phyloP scores from a whole-genome alignment of 2,113 vertebrate species.

The Phodopus roborovskii region DNA sequence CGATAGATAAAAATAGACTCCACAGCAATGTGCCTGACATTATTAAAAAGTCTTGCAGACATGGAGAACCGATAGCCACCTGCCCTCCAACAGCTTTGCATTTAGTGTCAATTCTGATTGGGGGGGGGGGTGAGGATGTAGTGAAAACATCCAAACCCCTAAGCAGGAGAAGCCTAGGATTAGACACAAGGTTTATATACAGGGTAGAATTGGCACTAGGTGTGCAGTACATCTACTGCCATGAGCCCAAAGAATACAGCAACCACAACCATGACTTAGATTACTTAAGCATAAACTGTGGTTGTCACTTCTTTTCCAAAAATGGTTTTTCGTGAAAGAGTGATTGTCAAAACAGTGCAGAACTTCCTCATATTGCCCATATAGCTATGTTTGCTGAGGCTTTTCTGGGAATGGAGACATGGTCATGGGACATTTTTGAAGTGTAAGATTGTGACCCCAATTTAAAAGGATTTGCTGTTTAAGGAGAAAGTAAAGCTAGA shows the following conservation, averaged over 20 bases:
- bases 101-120: not conserved
- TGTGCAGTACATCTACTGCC: conserved; percentile 65
- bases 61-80: conserved; percentile 56
- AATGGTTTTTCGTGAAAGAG: conserved; percentile 68
- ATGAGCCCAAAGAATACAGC: conserved; percentile 19
- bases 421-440: conserved; percentile 71
- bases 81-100: conserved; percentile 13
- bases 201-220: conserved; percentile 52
- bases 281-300: conserved; percentile 79
- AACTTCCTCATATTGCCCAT: conserved; percentile 5
- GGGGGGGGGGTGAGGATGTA: not conserved
- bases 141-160: conserved; percentile 40
- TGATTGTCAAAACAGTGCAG: conserved; percentile 69
- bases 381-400: conserved; percentile 58
- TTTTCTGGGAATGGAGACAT: conserved; percentile 61
- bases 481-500: conserved; percentile 41
- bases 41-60: not conserved
- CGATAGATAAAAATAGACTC: conserved; percentile 6
- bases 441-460: conserved; percentile 58
- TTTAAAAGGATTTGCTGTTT: conserved; percentile 68
- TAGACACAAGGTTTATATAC: conserved; percentile 37
- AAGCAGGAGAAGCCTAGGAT: not conserved
- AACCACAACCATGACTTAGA: conserved; percentile 71
- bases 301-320: conserved; percentile 77
- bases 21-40: not conserved